A percentile compares a stretch with the other conserved stretches of the same genome.
phyloP scores from a whole-genome alignment of 2,888 invertebrate species.

The Limnephilus marmoratus region DNA sequence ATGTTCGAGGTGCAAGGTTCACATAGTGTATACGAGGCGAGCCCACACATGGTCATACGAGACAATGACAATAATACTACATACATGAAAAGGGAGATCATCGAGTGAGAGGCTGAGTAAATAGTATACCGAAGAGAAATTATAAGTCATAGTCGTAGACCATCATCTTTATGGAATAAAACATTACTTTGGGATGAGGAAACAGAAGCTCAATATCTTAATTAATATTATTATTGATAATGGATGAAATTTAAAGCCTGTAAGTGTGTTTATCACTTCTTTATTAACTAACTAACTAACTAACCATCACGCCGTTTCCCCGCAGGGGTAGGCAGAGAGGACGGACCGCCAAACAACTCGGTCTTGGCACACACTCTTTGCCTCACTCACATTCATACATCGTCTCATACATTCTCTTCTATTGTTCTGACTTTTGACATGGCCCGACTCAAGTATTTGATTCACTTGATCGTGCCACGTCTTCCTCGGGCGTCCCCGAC shows the following conservation, averaged over 20 bases:
- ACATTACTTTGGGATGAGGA: not conserved
- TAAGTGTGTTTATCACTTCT: not conserved
- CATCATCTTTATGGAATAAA: not conserved
- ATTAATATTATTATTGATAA: not conserved
- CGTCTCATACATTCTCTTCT: no score
- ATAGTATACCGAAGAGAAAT: not conserved
- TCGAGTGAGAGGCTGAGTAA: not conserved
- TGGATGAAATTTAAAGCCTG: not conserved
- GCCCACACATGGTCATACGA: not conserved
- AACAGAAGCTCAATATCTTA: not conserved
- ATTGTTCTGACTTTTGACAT: no score
- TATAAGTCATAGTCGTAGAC: not conserved
- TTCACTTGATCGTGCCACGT: no score
- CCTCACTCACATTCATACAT: no score
- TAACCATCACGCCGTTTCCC: no score
- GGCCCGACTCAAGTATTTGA: no score
- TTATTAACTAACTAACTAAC: no score
- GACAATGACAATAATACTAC: not conserved
- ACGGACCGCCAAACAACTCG: no score
- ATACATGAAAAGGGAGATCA: not conserved
- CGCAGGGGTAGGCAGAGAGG: no score
- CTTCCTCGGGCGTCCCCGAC: no score
- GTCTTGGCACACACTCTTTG: no score
- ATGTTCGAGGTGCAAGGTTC: not conserved
- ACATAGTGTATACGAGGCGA: not conserved